These are phyloP conservation scores for Thunnus albacares DNA, from an alignment of 2,797 vertebrate species.

Conservation along the genomic window DNA sequence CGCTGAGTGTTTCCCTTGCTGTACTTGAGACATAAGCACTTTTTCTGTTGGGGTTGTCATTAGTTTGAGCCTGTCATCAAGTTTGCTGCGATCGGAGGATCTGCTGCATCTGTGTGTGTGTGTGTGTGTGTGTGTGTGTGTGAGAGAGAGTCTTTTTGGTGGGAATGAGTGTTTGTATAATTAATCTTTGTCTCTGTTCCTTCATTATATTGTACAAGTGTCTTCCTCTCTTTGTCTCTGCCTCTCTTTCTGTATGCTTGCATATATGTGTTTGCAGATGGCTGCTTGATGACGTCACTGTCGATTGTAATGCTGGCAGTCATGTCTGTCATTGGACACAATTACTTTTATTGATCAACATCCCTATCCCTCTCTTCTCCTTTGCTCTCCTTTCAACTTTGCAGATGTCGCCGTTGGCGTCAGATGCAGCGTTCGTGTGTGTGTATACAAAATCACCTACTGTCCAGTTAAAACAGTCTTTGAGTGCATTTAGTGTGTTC, in stretches of 20 bases:
- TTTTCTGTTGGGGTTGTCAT: conserved; percentile 58
- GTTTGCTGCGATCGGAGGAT: conserved; percentile 29
- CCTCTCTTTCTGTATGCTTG: not conserved
- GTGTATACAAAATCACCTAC: not conserved
- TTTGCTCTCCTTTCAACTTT: conserved; percentile 52
- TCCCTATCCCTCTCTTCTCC: conserved; percentile 36
- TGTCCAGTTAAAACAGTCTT: too few species aligned
- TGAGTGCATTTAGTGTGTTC: too few species aligned
- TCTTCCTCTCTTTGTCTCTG: not conserved
- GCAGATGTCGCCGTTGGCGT: conserved; percentile 51
- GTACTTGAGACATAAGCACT: conserved; percentile 63
- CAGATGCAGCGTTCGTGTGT: conserved; percentile 16
- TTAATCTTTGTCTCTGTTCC: conserved; percentile 33
- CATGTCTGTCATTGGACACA: conserved; percentile 68
- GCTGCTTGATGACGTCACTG: conserved; percentile 46
- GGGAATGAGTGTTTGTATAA: conserved; percentile 15
- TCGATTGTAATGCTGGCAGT: conserved; percentile 59
- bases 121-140: conserved; percentile 22
- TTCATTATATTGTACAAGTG: conserved; percentile 8
- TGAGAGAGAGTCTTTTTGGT: conserved; percentile 18
- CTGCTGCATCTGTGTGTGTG: conserved; percentile 15
- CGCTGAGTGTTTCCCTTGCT: conserved; percentile 54
- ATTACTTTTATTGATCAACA: conserved; percentile 72
- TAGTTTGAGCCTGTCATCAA: conserved; percentile 49
- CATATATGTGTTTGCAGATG: not conserved